Base-by-base conservation (phyloP, 2,797 vertebrate genomes). In the Anguilla anguilla region DNA sequence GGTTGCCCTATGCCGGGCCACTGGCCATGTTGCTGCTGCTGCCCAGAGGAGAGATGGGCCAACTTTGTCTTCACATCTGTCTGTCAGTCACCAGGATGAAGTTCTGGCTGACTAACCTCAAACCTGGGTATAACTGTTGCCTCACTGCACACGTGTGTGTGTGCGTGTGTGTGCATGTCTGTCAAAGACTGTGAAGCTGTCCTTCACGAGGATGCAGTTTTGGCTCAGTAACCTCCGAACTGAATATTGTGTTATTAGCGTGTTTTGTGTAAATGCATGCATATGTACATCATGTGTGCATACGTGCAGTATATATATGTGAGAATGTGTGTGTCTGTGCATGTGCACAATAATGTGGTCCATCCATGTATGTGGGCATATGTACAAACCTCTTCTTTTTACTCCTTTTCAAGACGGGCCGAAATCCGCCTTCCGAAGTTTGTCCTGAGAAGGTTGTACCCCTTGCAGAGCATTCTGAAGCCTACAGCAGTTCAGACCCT, bases 361-460 rank as follows among this genome's bases (percentile, higher is more conserved):
- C 28, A 39, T 87, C n/a, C 79, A 83, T 25, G 57, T 86, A 53
- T 59, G 35, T 83, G 74, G 43, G 35, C 28, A 35, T 87, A 6
- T 84, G 19, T 64, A 67, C 35, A 53, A 49, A 55, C 13, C 51
- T 17, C 25, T 22, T 61, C n/a, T 22, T 84, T 74, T 9, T 85
- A 6, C 55, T 57, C 85, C 91, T 91, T 94, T 90, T 86, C 84
- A 87, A 92, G 90, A 84, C 49, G 67, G 86, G 89, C 90, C 90
- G 90, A 93, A 90, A 92, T 93, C 86, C 81, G 22, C 90, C 90
- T 90, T 69, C 87, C 88, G 0, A 91, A 89, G 88, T 91, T 93
- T 86, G 77, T 89, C 2, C 72, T 89, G 11, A 90, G 89, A 59
- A 92, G 89, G 88, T 89, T 88, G 25, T 86, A 89, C 86, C 87